phyloP scores from a whole-genome alignment of 2,888 invertebrate genomes.

The Macrosiphum euphorbiae region DNA sequence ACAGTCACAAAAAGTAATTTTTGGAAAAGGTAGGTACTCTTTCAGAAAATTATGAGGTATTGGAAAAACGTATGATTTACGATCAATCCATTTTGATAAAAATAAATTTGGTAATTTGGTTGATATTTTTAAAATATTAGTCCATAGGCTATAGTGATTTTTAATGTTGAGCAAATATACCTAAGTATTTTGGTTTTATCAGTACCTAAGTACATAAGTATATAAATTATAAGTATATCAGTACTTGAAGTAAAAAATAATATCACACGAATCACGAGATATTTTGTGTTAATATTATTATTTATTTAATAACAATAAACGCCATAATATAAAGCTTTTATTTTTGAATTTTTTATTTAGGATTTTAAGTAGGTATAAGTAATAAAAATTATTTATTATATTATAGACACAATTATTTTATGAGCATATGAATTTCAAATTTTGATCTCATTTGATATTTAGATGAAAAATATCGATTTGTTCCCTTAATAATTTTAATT shows the following conservation, averaged over 20 bases:
- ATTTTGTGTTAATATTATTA: neutral
- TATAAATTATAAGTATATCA: neutral
- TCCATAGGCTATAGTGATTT: neutral
- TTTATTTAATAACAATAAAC: neutral
- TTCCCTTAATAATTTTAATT: neutral
- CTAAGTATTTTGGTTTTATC: neutral
- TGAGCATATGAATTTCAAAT: neutral
- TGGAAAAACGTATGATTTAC: neutral
- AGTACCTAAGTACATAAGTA: neutral
- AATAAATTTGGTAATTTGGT: neutral
- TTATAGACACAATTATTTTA: neutral
- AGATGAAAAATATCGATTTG: neutral
- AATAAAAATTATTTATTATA: neutral
- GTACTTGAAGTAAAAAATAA: neutral
- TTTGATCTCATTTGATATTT: too few relatives aligned
- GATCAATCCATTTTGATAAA: neutral
- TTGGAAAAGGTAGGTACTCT: neutral
- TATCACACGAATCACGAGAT: neutral
- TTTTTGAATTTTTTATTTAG: neutral
- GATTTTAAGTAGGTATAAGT: neutral
- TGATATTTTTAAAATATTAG: neutral
- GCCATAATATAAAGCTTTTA: neutral
- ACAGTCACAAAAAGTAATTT: neutral
- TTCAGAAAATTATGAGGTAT: neutral
- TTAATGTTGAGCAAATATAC: neutral